Evolutionary conservation across 2,113 vertebrate species (phyloP), one percentile per base, ranked within the genome.

Genomic region (Cololabis saira): DNA sequence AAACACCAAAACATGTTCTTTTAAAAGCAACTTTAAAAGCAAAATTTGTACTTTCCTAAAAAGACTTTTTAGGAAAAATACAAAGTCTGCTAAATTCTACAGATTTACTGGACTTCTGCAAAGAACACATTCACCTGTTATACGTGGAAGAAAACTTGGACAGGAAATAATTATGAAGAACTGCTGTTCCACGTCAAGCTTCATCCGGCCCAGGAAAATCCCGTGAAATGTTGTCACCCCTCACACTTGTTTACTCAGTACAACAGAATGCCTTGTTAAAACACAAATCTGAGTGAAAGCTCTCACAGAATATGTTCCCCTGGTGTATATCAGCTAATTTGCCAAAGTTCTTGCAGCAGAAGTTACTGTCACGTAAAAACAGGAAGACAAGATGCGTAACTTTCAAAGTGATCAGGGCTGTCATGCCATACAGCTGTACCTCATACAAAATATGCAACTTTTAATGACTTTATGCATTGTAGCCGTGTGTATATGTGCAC

Each of bases 101-200:
- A 16, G 24, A 50, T 60, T 16, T 48, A 14, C 19, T 40, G 5
- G 17, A 19, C 60, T 18, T 49, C 24, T 61, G 48, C 33, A 66
- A 0, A 43, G 33, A 60, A 59, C 53, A 27, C 24, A 27, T 3
- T 27, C 24, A 3, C 2, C 24, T 27, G 24, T 27, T 27, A 27
- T 3, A 27, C 24, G 5, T 27, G 24, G 33, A 11, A 37, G 33
- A 37, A 37, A 37, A 17, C 16, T 47, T 4, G n/a, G 12, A 61
- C 49, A 61, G 59, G 63, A 40, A 78, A 68, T 30, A 64, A 56
- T 78, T 80, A 62, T 5, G 14, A 60, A 40, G 15, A 61, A 61
- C 74, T 37, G 71, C 77, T 77, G 66, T 68, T 81, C 44, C 54
- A 41, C 1, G 45, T 71, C 61, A 44, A 68, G 66, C 61, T 76